Evolutionary conservation across 2,797 vertebrate genomes (phyloP), one percentile per base, ranked within the genome.

Genomic region (Hyperoplus immaculatus): DNA sequence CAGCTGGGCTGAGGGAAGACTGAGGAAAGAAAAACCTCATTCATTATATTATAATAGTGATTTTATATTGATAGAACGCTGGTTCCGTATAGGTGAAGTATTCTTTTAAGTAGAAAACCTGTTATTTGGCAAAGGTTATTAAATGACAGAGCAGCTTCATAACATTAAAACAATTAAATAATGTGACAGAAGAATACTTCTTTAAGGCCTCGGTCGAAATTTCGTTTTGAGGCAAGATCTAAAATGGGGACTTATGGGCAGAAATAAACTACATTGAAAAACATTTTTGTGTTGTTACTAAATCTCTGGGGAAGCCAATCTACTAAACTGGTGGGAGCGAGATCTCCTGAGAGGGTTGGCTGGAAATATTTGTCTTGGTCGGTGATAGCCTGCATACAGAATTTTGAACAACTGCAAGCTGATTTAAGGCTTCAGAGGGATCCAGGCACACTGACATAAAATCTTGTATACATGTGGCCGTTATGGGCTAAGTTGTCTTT

Each of bases 241-340:
- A 14, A 13, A 47, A 38, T 11, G 36, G 7, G 8, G 6, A 21
- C 1, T 46, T 16, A 6, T 12, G 46, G 29, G 16, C 49, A 12
- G 60, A 61, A 36, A 62, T 38, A 53, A 29, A 16, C 10, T n/a
- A 36, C 29, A 51, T 53, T n/a, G n/a, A 57, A 43, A 50, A 74
- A 45, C 29, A 1, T 12, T 49, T 15, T 16, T 8, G 6, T 15
- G 42, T 54, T 51, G n/a, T 39, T 7, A 56, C 18, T 9, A 68
- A 46, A 38, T 36, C 21, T 46, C 14, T 39, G 6, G 1, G 18
- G 51, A 6, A n/a, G 15, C 2, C 14, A 45, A 16, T 46, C 6
- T 45, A 3, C 42, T 55, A 21, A 46, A 41, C 13, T 46, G 11
- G 11, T 15, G 21, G 56, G 16, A 12, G 4, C 38, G 12, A 55